Evolutionary conservation across 2,888 invertebrate genomes (phyloP), one percentile per base, ranked within the genome.

Genomic region (Pseudolycoriella hygida): DNA sequence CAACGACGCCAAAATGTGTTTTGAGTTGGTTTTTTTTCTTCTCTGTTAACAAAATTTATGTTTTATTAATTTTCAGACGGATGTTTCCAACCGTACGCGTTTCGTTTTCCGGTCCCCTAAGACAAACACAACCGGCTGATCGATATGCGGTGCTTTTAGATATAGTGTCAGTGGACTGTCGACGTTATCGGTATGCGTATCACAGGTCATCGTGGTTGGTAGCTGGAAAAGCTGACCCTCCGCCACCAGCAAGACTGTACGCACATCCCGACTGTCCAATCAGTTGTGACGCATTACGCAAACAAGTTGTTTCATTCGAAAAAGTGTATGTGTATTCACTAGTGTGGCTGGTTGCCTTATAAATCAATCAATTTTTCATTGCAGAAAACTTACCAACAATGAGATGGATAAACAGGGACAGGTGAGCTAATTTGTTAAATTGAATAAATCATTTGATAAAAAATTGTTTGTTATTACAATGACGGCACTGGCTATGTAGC

Each of bases 61-160:
- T 25, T 25, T n/a, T 25, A 25, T 25, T 25, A 25, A 31, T 38
- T 20, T 71, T 52, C 73, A 96, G 96, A 67, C 80, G 96, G 57
- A 97, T 97, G 96, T 97, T 97, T 67, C 96, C 96, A 52, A 94
- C 94, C 53, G 81, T 96, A 57, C 78, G 94, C 51, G 88, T 92
- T 51, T 89, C 90, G 50, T 93, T 97, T 72, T 80, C 80, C 53
- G 86, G 86, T 2, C 65, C 65, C 17, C 51, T 66, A 49, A 54
- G 67, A 47, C 64, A 64, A 53, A 74, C 82, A 56, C 77, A 81
- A 56, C 73, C 80, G 48, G 84, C 85, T 59, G 82, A 82, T 61
- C 78, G 82, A 53, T 97, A 94, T 71, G 82, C 85, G 45, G 93
- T 97, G 46, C 74, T 94, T 54, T 76, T 97, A 72, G 96, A 97